Conservation (phyloP, 2,888 invertebrate genomes). For the Magallana nippona region DNA sequence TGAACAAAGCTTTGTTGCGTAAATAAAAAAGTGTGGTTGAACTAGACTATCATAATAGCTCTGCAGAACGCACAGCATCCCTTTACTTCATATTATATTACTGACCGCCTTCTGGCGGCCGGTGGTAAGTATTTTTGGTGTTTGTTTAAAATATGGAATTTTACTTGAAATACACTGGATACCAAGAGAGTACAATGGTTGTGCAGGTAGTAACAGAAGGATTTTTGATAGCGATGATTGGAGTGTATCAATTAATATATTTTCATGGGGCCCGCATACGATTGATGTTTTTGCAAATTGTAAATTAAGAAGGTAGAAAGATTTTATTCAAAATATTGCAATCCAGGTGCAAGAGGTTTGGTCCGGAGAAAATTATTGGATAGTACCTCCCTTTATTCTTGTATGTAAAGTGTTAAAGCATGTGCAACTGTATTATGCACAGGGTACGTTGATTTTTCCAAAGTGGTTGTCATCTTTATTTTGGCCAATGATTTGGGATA, state of each 20-base stretch:
- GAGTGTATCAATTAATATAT: slow-evolving; percentile 10
- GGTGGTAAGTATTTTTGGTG: not conserved
- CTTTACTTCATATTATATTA: no score
- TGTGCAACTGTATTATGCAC: not conserved
- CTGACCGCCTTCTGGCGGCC: not conserved
- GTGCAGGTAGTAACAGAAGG: slow-evolving; percentile 36
- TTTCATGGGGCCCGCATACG: slow-evolving; percentile 37
- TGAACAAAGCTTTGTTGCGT: no score
- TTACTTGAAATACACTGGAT: not conserved
- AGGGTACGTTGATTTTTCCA: no score
- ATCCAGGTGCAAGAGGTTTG: slow-evolving; percentile 19
- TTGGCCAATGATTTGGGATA: slow-evolving; percentile 27
- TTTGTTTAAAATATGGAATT: not conserved
- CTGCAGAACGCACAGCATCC: no score
- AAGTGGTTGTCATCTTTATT: not conserved
- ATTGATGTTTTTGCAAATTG: slow-evolving; percentile 35
- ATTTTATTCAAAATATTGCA: slow-evolving; percentile 38
- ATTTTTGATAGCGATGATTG: slow-evolving; percentile 43
- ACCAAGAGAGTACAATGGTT: slow-evolving; percentile 26
- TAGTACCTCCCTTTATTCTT: slow-evolving; percentile 34
- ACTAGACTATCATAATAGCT: no score
- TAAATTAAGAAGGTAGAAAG: slow-evolving; percentile 33
- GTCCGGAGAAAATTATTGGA: slow-evolving; percentile 37
- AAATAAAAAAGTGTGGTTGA: no score
- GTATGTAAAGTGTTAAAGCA: slow-evolving; percentile 1